Evolutionary conservation across 2,797 vertebrate genomes (phyloP), one percentile per base, ranked within the genome.

Genomic region (Pelobates cultripes): DNA sequence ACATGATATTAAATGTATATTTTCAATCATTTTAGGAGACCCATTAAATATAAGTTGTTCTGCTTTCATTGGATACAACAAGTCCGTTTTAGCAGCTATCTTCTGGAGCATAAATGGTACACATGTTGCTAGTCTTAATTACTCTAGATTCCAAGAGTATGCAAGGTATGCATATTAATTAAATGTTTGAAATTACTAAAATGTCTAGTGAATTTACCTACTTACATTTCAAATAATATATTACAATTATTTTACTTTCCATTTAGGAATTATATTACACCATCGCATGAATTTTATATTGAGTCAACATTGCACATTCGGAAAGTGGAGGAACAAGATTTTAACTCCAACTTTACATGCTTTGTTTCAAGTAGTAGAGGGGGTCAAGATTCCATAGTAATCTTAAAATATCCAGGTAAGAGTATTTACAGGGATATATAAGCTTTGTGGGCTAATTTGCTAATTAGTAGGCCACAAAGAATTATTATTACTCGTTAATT

Each of bases 351-450:
- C 42, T 73, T 42, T 73, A 73, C n/a, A 9, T 73, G 71, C 12
- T 6, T 73, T 4, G 47, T 28, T 42, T 5, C 6, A 17, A 55
- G 57, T 73, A 12, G 57, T 57, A 15, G 12, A 57, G 51, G 51
- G 42, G 4, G 1, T 8, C 12, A 10, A 3, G 4, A 55, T 55
- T 14, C 28, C 14, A 47, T 14, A 57, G 12, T 40, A 60, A 45
- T 57, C 40, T 45, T 73, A 1, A 73, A 73, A 73, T 12, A 51
- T 57, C 51, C 28, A 60, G 71, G 71, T 73, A 73, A 60, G 71
- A 14, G 12, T 55, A 13, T 14, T 41, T 13, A 57, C 8, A 57
- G 3, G 13, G 14, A 51, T 28, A 28, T 28, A 28, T 28, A 28
- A 28, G 28, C 28, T 28, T 28, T 28, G 28, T 28, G 28, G 28